These are phyloP conservation scores for Gonioctena quinquepunctata DNA, from an alignment of 1,140 invertebrate genomes.

Conservation along the genomic window DNA sequence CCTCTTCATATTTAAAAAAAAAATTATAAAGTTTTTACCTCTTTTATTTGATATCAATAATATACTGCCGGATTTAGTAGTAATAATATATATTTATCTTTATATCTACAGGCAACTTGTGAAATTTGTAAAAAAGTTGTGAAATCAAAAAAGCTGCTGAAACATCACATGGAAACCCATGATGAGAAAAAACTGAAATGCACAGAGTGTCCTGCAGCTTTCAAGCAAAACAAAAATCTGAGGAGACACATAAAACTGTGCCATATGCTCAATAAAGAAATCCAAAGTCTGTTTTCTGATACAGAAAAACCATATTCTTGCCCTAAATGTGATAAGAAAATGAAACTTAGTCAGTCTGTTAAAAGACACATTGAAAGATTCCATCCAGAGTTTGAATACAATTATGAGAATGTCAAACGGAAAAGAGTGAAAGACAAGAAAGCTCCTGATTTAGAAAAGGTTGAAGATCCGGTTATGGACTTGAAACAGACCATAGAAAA, in stretches of 20 bases:
- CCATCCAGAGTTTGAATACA: conserved; percentile 36
- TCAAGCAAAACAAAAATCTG: conserved; percentile 27
- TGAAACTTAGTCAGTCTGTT: conserved; percentile 50
- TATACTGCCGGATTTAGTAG: no score
- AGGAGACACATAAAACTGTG: conserved; percentile 30
- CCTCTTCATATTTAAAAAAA: no score
- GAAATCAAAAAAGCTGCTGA: conserved; percentile 37
- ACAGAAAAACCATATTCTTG: conserved; percentile 33
- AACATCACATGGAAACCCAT: conserved; percentile 35
- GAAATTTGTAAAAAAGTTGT: conserved; percentile 38
- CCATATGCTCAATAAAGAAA: conserved; percentile 9
- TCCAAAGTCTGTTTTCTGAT: not conserved
- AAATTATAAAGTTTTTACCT: no score
- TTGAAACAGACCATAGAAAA: conserved; percentile 34
- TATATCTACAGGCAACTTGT: conserved; percentile 28
- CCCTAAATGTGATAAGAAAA: conserved; percentile 42
- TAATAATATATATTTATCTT: no score
- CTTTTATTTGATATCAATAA: no score
- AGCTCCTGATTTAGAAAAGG: not conserved
- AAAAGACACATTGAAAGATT: conserved; percentile 45
- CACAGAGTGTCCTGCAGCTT: conserved; percentile 23
- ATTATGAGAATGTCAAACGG: not conserved
- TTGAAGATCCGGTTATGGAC: conserved; percentile 12
- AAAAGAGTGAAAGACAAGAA: not conserved
- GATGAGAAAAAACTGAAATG: conserved; percentile 15